Evolutionary conservation across 2,113 vertebrate genomes (phyloP), one percentile per base, ranked within the genome.

Genomic region (Psammodynastes pulverulentus): DNA sequence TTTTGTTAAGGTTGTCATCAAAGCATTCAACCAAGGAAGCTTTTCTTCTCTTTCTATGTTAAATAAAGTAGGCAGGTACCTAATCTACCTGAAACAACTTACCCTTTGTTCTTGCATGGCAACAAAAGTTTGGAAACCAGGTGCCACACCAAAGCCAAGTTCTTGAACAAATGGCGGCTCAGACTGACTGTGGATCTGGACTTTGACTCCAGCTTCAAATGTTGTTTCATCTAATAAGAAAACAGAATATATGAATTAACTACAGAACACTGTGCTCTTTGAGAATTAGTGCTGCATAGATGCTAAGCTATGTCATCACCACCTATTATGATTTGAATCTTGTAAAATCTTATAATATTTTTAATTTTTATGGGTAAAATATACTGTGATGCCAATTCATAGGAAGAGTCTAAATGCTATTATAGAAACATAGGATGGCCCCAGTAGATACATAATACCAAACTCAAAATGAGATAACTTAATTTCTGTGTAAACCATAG

Each of bases 81-180:
- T 17, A 48, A 39, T 0, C 12, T 0, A 12, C 17, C 13, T 6
- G 21, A 86, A 53, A 26, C 6, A 48, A 97, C 98, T 96, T 97
- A 99, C 99, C 98, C 99, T 98, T 96, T 99, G 99, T 96, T 99
- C 99, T 96, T 99, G 99, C 52, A 99, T 99, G 96, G 99, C 99
- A 90, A 99, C 99, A 26, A 99, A 99, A 1, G 99, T 99, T 98
- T 99, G 99, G 97, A 99, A 99, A 43, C 99, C 99, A 0, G 99
- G 99, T 4, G 99, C 99, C 90, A 99, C 99, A 1, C 99, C 99
- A 24, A 99, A 99, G 17, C 99, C 99, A 92, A 99, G 97, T 95
- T 99, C 99, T 86, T 99, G 99, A 90, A 99, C 98, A 0, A 99
- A 99, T 0, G 99, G 99, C 0, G 99, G 99, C 97, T 99, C 99